Conservation (phyloP, 2,888 invertebrate species). For the Ischnura elegans region DNA sequence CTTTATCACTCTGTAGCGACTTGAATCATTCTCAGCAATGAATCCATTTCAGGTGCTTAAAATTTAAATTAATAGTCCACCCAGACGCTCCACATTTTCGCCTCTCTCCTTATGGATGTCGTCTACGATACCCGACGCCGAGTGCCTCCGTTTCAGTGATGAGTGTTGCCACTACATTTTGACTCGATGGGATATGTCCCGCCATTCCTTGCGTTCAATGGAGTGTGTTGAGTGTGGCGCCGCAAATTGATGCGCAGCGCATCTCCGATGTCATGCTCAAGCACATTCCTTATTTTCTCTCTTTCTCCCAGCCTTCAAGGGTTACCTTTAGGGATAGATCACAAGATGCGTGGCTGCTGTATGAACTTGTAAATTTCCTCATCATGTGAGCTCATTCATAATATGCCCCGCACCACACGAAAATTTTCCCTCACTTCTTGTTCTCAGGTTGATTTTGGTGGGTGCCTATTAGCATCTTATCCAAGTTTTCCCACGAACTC, state of each 20-base stretch:
- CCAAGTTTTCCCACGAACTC: no score
- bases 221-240: background rate
- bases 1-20: no score
- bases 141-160: background rate
- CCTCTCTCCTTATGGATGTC: background rate
- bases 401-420: no score
- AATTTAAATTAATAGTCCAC: background rate
- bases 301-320: no score
- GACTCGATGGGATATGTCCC: background rate
- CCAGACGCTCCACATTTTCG: background rate
- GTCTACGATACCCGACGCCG: background rate
- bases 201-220: background rate
- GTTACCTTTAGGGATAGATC: no score
- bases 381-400: no score
- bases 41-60: background rate
- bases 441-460: no score
- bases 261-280: background rate
- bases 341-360: no score
- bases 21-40: no score
- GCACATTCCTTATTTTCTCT: background rate
- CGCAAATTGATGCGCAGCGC: background rate
- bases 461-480: no score
- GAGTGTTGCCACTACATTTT: background rate
- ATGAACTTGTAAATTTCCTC: no score
- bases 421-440: no score